Evolutionary conservation across 1,140 invertebrate species (phyloP).

Genomic region (Agrypnia vestita): DNA sequence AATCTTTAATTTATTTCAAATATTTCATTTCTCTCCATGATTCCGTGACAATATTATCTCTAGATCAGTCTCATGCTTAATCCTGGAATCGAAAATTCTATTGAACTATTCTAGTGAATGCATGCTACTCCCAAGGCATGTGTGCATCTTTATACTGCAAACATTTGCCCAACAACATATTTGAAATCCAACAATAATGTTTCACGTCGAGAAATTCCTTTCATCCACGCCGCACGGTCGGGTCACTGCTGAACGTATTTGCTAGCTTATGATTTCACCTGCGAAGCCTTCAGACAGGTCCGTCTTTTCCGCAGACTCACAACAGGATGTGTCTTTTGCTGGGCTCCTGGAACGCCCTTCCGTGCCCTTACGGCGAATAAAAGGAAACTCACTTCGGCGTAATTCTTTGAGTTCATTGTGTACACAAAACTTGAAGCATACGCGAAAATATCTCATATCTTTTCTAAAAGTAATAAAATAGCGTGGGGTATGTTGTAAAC

Average conservation of each 20-base stretch:
- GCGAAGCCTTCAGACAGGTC: background rate
- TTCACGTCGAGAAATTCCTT: too few species aligned
- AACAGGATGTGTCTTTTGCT: slow-evolving; percentile 4
- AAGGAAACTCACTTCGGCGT: slow-evolving; percentile 21
- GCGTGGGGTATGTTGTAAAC: background rate
- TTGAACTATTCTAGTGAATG: too few species aligned
- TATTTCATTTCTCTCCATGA: too few species aligned
- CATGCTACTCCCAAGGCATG: too few species aligned
- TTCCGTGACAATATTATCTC: too few species aligned
- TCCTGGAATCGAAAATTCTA: too few species aligned
- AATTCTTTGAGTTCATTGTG: slow-evolving; percentile 49
- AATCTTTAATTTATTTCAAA: too few species aligned
- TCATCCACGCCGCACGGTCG: too few species aligned
- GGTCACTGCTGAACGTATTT: background rate
- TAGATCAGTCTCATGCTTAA: too few species aligned
- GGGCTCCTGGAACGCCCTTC: background rate
- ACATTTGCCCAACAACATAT: too few species aligned
- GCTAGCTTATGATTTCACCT: slow-evolving; percentile 38
- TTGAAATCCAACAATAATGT: too few species aligned
- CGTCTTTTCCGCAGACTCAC: background rate
- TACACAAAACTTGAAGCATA: slow-evolving; percentile 37
- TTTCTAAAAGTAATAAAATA: slow-evolving; percentile 8
- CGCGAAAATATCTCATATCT: slow-evolving; percentile 5
- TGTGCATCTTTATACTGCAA: too few species aligned
- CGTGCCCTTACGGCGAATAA: slow-evolving; percentile 12